phyloP scores from a whole-genome alignment of 1,140 invertebrate species.

The Pogonus chalceus region DNA sequence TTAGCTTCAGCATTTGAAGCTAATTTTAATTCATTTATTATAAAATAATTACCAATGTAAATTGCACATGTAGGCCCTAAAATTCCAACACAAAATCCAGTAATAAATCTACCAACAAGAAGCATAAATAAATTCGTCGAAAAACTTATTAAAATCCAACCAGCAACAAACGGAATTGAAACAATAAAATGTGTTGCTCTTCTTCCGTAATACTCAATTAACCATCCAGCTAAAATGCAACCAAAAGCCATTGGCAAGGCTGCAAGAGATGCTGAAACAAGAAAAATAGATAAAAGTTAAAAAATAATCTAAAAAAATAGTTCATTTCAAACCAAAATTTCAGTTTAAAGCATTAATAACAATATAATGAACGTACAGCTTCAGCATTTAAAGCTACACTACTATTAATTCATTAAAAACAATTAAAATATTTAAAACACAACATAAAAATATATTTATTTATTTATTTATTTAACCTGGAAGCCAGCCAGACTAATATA shows the following conservation, averaged over 20 bases:
- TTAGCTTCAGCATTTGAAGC: too few species aligned
- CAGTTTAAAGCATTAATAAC: too few species aligned
- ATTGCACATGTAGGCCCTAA: constrained; percentile 41
- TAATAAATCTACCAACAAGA: constrained; percentile 53
- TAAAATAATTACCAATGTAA: constrained; percentile 34
- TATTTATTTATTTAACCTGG: too few species aligned
- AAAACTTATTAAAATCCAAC: constrained; percentile 53
- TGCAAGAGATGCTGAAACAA: constrained; percentile 43
- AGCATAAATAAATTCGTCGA: constrained; percentile 40
- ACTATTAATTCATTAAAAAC: too few species aligned
- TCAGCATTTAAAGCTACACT: too few species aligned
- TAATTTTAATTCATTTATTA: too few species aligned
- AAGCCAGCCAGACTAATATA: too few species aligned
- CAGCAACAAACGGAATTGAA: constrained; percentile 50
- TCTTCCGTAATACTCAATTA: constrained; percentile 58
- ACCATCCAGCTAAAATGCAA: constrained; percentile 44
- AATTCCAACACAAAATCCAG: constrained; percentile 47
- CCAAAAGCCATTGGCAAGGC: constrained; percentile 49
- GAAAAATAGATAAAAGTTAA: not conserved
- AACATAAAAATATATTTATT: too few species aligned
- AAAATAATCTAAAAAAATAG: not conserved
- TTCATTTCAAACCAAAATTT: too few species aligned
- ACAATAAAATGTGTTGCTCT: constrained; percentile 47
- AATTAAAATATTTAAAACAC: too few species aligned
- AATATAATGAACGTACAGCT: too few species aligned